Conservation (phyloP, 2,888 invertebrate genomes). For the Drosophila lacicola region DNA sequence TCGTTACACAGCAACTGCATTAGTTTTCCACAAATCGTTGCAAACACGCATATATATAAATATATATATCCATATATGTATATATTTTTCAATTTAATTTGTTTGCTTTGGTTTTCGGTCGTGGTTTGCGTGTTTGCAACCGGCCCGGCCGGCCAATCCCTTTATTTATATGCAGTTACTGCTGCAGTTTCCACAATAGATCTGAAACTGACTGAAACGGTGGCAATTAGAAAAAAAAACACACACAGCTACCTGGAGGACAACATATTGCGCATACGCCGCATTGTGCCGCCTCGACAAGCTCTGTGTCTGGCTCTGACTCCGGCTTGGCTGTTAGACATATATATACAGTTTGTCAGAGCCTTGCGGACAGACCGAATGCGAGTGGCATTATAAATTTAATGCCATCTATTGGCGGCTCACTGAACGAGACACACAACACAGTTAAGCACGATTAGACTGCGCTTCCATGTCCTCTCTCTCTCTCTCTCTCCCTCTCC, state of each 20-base stretch:
- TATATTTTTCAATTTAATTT: conserved; percentile 60
- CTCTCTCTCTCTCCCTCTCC: too few species aligned
- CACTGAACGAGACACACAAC: conserved; percentile 5
- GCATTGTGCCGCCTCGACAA: conserved; percentile 40
- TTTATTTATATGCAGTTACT: conserved; percentile 57
- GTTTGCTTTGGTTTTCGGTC: conserved; percentile 50
- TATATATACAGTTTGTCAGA: conserved; percentile 16
- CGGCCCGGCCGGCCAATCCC: conserved; percentile 52
- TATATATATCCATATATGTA: neutral
- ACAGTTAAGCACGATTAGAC: conserved; percentile 42
- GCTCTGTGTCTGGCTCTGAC: neutral
- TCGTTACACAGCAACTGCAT: conserved; percentile 47
- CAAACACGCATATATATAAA: conserved; percentile 25
- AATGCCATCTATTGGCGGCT: conserved; percentile 55
- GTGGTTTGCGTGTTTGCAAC: neutral
- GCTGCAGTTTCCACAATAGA: neutral
- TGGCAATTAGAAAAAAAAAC: conserved; percentile 55
- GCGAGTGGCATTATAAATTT: conserved; percentile 51
- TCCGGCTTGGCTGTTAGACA: conserved; percentile 23
- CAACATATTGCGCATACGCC: conserved; percentile 63
- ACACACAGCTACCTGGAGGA: conserved; percentile 36
- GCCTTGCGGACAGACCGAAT: conserved; percentile 32
- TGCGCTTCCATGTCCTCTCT: neutral
- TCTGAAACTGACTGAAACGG: neutral
- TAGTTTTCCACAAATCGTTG: conserved; percentile 38